Evolutionary conservation across 1,140 invertebrate genomes (phyloP), one percentile per base, ranked within the genome.

Genomic region (Olivierus martensii): DNA sequence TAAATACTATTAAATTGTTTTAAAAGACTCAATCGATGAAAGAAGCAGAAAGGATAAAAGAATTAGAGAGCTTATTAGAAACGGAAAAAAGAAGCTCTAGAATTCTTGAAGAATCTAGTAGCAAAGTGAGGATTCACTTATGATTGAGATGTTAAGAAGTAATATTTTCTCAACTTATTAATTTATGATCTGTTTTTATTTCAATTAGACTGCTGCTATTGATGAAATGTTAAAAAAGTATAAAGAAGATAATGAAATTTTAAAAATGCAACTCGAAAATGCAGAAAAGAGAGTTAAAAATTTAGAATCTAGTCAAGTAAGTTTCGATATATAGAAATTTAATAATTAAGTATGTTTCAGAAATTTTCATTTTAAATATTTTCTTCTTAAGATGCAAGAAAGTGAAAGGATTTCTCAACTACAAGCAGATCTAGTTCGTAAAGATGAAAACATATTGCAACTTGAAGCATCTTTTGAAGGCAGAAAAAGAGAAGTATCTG

Each of bases 221-320:
- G 62, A 67, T 51, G 62, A 62, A 63, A 19, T 54, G 51, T 17
- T 52, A 7, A 38, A 17, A 34, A 50, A 55, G 34, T 36, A 38
- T 28, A 22, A 38, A 28, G 42, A 66, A 12, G 71, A 77, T 50
- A 62, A 72, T 3, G 60, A 63, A n/a, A 59, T 66, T 28, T 55
- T 72, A 19, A 70, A 69, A 17, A 61, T 67, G 46, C 58, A 55
- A 7, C 63, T 71, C 6, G 61, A 67, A 41, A 65, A 62, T 21
- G 59, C 60, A 52, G 54, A 67, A 15, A 65, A 64, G 17, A 37
- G 35, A 22, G 12, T 49, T 14, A 34, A 37, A 52, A 28, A 28
- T 21, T 28, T 52, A 21, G 43, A 52, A 39, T 46, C 51, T 12
- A 45, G 28, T 34, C 28, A 52, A 17, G 50, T 52, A 45, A 28